Evolutionary conservation across 2,113 vertebrate species (phyloP).

Genomic region (Todiramphus chloris): DNA sequence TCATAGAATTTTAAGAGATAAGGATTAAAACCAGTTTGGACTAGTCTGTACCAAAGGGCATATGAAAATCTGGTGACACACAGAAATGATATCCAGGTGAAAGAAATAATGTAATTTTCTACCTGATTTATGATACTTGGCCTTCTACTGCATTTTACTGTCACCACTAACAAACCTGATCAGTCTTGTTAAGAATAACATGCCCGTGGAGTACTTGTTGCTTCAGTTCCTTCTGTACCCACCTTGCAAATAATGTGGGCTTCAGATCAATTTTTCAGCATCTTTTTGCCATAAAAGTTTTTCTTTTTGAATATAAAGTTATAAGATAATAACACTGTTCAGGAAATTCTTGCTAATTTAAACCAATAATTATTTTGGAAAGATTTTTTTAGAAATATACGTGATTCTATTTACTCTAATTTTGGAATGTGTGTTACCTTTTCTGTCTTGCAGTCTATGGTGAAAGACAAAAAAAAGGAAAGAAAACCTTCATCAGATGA

Average conservation of each 20-base stretch:
- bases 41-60: background rate
- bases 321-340: background rate
- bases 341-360: background rate
- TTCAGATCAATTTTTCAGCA: background rate
- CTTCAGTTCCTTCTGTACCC: background rate
- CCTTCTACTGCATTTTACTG: background rate
- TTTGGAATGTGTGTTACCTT: slow-evolving; percentile 7
- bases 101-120: background rate
- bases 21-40: background rate
- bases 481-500: slow-evolving; percentile 78
- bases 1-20: background rate
- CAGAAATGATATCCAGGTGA: background rate
- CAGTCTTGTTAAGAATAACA: background rate
- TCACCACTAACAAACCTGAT: background rate
- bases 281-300: background rate
- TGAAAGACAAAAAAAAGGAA: slow-evolving; percentile 2
- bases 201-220: background rate
- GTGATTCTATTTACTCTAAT: background rate
- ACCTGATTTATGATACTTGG: background rate
- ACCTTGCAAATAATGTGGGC: background rate
- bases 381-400: background rate
- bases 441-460: background rate
- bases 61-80: background rate
- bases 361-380: background rate
- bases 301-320: background rate